Percentiles rank a stretch among this genome's conserved stretches.
phyloP scores from a whole-genome alignment of 2,113 vertebrate species.

The Morone saxatilis region DNA sequence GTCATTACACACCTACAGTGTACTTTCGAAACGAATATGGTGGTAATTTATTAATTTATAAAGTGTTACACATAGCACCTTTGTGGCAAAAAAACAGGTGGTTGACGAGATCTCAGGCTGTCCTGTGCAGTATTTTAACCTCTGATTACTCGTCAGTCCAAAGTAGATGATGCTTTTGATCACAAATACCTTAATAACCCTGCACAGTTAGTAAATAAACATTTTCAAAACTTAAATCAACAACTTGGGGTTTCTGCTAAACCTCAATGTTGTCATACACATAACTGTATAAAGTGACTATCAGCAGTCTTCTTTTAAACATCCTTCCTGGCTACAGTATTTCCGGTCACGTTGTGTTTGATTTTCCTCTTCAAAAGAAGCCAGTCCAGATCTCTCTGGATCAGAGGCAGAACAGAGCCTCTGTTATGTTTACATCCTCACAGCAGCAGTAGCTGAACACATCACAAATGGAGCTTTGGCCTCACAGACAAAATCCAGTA shows the following conservation, averaged over 20 bases:
- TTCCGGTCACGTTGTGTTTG: conserved; percentile 1
- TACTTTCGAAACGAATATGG: background rate
- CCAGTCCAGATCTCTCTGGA: background rate
- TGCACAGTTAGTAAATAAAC: background rate
- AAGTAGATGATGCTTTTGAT: background rate
- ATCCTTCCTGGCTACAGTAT: conserved; percentile 2
- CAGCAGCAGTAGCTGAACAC: conserved; percentile 14
- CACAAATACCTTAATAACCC: background rate
- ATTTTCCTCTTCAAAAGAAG: conserved; percentile 41
- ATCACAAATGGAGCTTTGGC: conserved; percentile 23
- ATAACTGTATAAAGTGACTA: background rate
- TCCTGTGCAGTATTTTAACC: background rate
- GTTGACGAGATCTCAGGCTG: background rate
- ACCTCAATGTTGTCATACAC: background rate
- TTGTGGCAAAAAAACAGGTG: background rate
- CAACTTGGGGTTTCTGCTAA: background rate
- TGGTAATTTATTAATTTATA: background rate
- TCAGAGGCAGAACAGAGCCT: conserved; percentile 9
- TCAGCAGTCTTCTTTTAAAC: conserved; percentile 6
- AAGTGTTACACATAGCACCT: too few species aligned
- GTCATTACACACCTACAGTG: background rate
- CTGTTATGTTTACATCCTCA: conserved; percentile 25
- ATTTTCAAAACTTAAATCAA: background rate
- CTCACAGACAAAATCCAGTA: background rate
- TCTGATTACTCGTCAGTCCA: background rate